Evolutionary conservation across 2,888 invertebrate genomes (phyloP), one percentile per base, ranked within the genome.

Genomic region (Drosophila pegasa): DNA sequence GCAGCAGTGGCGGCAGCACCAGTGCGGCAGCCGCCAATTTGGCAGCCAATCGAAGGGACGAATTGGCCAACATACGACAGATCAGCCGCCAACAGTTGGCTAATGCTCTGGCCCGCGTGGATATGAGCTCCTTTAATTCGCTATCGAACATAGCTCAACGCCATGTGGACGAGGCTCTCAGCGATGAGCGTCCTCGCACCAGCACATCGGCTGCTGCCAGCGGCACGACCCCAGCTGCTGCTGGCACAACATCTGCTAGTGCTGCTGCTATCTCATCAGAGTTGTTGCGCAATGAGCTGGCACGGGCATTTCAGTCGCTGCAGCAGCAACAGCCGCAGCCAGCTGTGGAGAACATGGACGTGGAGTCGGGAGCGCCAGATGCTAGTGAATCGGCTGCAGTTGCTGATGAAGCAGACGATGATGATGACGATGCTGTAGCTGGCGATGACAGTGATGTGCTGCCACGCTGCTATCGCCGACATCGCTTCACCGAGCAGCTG

Each of bases 231-330:
- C 16, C 55, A 3, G 9, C 37, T 9, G 31, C 48, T 14, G 25
- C 22, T 31, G 59, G 27, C 2, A 3, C 40, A 20, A 31, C 47
- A 52, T 22, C 59, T 6, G 33, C 16, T 5, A 22, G 35, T 29
- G 37, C 29, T 40, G 45, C 55, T 14, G 56, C 64, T 18, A 96
- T 97, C 55, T 96, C 97, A 0, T 93, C 95, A 1, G 96, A 96
- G 89, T 95, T 96, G 94, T 96, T 97, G 89, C 95, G 94, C 55
- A 95, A 95, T 90, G 97, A 97, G 6, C 50, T 84, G 63, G 81
- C 77, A 9, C 71, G 87, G 7, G 87, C 80, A 3, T 71, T 84
- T 12, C 87, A 80, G 38, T 71, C 80, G 2, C 35, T 84, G 25
- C 74, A 87, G 22, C 71, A 63, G 2, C 66, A 56, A 31, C 45